Base-by-base conservation (phyloP, 2,888 invertebrate genomes). In the Nematopogon swammerdamellus region DNA sequence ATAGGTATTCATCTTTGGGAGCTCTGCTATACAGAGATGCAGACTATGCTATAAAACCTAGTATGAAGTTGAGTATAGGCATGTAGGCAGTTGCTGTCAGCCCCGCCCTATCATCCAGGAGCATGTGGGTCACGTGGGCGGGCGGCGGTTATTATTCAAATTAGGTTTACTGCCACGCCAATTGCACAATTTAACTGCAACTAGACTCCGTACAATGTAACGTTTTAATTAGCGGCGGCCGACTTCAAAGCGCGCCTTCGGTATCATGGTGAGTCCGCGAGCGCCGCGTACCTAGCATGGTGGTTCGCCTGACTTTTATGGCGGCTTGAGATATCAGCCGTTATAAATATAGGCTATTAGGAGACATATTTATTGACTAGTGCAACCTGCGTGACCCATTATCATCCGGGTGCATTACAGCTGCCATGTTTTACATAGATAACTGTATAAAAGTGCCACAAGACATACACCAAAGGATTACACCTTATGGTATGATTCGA, bases 211-310 rank as follows among this genome's bases (percentile, higher is more conserved):
- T 66, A 72, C 72, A 68, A 61, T 70, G 73, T 72, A 64, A 59
- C 52, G 58, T 61, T 64, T 64, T 66, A 70, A 72, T 71, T 62
- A 63, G 62, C 36, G n/a, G 59, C 67, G 67, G 69, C n/a, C 56
- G 52, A 60, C 54, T 59, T 65, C 58, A 64, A 70, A 68, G 65
- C 45, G 47, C 16, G 10, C 46, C 43, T n/a, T 44, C 45, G 36
- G 14, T 36, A 36, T 36, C 14, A 36, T 14, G 36, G 6, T 36
- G 11, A 14, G 5, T 8, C 25, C 25, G 25, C 25, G 5, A 25
- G 6, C 8, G n/a, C 36, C n/a, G 36, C 36, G 36, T 3, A 36
- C 3, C 36, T 14, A n/a, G 36, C 36, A 3, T 36, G 11, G 6
- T 36, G 11, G 36, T 14, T 3, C 36, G 36, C 36, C 11, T 36